These are phyloP conservation scores for Bettongia penicillata DNA, from an alignment of 2,113 vertebrate species.

Conservation along the genomic window DNA sequence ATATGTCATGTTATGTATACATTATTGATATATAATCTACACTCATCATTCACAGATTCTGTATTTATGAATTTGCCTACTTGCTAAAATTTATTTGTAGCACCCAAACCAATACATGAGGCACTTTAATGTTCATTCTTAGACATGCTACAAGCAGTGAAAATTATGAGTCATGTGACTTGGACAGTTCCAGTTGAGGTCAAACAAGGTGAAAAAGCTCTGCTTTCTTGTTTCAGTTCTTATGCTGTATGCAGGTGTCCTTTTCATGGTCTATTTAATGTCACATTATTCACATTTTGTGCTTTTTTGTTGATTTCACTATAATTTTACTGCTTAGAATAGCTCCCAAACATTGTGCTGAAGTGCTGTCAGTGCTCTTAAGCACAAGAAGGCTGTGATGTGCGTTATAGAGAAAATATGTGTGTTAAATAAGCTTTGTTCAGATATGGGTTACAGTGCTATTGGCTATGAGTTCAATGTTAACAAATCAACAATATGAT, in stretches of 20 bases:
- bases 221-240: not conserved
- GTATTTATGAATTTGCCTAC: not conserved
- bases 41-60: not conserved
- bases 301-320: not conserved
- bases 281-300: not conserved
- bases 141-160: not conserved
- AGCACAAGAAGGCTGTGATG: not conserved
- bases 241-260: not conserved
- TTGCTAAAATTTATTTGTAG: not conserved
- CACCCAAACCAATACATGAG: not conserved
- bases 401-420: not conserved
- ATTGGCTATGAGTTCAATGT: not conserved
- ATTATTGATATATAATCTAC: not conserved
- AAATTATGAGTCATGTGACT: not conserved
- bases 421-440: not conserved
- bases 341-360: not conserved
- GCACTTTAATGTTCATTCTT: not conserved
- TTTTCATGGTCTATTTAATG: not conserved
- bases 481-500: not conserved
- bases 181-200: not conserved
- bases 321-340: not conserved
- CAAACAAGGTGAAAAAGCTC: not conserved
- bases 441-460: not conserved
- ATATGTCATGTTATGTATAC: not conserved
- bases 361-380: not conserved